These are phyloP conservation scores for Rhinatrema bivittatum DNA, from an alignment of 2,797 vertebrate species.

Conservation along the genomic window DNA sequence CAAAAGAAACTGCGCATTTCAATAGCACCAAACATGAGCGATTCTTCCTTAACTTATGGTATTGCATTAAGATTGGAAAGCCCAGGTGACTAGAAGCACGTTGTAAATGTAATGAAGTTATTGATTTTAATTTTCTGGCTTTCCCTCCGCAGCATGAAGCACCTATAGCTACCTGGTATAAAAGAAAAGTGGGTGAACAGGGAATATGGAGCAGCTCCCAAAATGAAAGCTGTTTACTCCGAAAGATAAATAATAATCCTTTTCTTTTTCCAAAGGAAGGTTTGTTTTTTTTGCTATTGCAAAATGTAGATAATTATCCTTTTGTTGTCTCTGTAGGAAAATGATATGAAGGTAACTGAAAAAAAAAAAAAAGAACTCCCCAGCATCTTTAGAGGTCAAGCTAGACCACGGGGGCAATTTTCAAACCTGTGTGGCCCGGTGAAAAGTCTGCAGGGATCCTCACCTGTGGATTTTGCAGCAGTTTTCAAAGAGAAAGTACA, in stretches of 20 bases:
- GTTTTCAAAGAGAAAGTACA: no score
- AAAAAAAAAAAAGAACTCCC: no score
- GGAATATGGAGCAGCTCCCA: slow-evolving; percentile 19
- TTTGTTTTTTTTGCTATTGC: no score
- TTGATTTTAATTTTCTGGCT: slow-evolving; percentile 78
- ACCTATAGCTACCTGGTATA: slow-evolving; percentile 15
- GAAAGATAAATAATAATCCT: slow-evolving; percentile 14
- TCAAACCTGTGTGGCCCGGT: no score
- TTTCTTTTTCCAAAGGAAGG: background rate
- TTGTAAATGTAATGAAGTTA: slow-evolving; percentile 75
- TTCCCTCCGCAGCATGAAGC: slow-evolving; percentile 41
- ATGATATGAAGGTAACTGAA: no score
- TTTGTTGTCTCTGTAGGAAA: no score
- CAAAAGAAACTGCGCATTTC: slow-evolving; percentile 10
- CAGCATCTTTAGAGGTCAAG: no score
- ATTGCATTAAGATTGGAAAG: slow-evolving; percentile 27
- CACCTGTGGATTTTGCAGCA: no score
- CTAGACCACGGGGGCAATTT: no score
- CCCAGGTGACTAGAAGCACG: slow-evolving; percentile 19
- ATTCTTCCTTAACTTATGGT: slow-evolving; percentile 21
- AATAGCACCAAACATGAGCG: background rate
- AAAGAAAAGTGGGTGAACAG: slow-evolving; percentile 13
- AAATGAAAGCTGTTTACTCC: background rate
- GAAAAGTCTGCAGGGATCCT: no score
- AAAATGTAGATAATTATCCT: no score